phyloP scores from a whole-genome alignment of 2,797 vertebrate species.

The Lutjanus campechanus region DNA sequence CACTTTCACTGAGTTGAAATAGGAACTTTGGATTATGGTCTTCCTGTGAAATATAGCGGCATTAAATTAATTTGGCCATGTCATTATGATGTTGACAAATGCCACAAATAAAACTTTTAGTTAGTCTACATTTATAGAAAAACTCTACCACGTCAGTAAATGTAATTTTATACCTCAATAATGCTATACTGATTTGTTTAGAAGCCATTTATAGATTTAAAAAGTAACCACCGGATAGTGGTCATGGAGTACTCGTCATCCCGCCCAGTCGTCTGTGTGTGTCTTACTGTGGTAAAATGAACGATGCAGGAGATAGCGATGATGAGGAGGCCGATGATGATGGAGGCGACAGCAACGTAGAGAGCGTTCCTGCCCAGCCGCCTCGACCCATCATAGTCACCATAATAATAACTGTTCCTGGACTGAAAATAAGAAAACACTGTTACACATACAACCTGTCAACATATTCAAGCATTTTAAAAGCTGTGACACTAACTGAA shows the following conservation, averaged over 20 bases:
- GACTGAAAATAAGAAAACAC: slow-evolving; percentile 82
- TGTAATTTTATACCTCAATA: no score
- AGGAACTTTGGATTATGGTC: no score
- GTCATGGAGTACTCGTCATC: neutral
- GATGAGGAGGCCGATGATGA: slow-evolving; percentile 91
- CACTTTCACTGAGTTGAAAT: no score
- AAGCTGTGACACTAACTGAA: neutral
- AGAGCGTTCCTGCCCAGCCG: slow-evolving; percentile 90
- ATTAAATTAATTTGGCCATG: no score
- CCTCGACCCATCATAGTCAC: slow-evolving; percentile 91
- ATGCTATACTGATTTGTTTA: neutral
- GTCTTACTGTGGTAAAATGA: slow-evolving; percentile 89
- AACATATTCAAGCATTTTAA: neutral
- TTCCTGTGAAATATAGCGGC: no score
- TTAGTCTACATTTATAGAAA: no score
- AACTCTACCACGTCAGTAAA: no score
- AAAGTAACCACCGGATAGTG: neutral
- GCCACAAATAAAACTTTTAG: no score
- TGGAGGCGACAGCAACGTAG: slow-evolving; percentile 89
- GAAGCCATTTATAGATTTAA: neutral
- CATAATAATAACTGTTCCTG: slow-evolving; percentile 90
- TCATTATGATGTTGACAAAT: no score
- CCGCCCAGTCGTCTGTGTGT: neutral
- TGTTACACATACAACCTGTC: neutral
- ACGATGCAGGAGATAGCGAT: slow-evolving; percentile 87